phyloP scores from a whole-genome alignment of 2,888 invertebrate species.

The Camponotus fellah region DNA sequence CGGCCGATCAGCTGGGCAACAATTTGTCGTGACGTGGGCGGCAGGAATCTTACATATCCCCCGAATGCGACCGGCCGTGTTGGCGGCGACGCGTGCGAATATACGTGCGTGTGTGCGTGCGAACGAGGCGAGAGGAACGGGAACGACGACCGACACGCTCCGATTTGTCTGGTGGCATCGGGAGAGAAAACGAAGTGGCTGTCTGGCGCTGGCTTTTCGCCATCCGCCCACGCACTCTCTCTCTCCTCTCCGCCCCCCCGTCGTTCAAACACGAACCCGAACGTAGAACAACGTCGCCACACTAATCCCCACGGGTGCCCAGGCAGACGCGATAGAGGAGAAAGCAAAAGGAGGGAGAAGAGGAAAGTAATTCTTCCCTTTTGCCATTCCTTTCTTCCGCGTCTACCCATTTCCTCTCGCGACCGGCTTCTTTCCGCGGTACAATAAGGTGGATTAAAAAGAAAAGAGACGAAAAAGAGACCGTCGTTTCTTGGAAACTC shows the following conservation, averaged over 20 bases:
- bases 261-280: conserved; percentile 67
- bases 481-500: conserved; percentile 5
- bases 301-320: conserved; percentile 72
- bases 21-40: conserved; percentile 76
- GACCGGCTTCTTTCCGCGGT: conserved; percentile 8
- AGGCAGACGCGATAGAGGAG: conserved; percentile 63
- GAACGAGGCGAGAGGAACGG: background rate
- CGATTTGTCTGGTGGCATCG: conserved; percentile 71
- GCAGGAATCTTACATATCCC: conserved; percentile 76
- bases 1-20: conserved; percentile 74
- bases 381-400: conserved; percentile 26
- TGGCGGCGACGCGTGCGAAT: conserved; percentile 58
- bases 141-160: conserved; percentile 37
- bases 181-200: conserved; percentile 73
- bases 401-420: conserved; percentile 18
- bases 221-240: conserved; percentile 74
- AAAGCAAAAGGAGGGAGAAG: background rate
- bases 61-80: conserved; percentile 64
- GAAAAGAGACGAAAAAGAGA: background rate
- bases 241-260: conserved; percentile 6
- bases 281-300: conserved; percentile 75
- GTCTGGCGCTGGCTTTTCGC: conserved; percentile 77
- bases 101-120: background rate
- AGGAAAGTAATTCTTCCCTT: conserved; percentile 61
- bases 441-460: conserved; percentile 61